Evolutionary conservation across 2,888 invertebrate species (phyloP), one percentile per base, ranked within the genome.

Genomic region (Athalia circularis): DNA sequence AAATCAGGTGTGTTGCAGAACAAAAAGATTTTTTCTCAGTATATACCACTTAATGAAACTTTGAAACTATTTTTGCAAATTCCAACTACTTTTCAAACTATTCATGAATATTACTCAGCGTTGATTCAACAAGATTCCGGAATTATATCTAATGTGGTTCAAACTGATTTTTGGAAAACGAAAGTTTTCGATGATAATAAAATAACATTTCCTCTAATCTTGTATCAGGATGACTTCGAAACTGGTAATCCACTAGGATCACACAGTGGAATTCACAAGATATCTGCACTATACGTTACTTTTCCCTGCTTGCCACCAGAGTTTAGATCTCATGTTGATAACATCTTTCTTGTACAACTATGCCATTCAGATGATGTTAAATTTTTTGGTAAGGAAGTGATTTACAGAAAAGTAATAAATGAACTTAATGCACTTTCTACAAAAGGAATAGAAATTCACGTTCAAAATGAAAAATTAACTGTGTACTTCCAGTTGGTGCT

Each of bases 201-300:
- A 6, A 5, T 47, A 5, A 65, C 65, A 13, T 65, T 65, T 9
- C 65, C 65, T 47, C 47, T 65, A 47, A 65, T 65, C 11, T 65
- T 65, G 47, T 47, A 65, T 65, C 65, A 0, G 65, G 65, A 47
- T 47, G n/a, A n/a, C n/a, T n/a, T n/a, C n/a, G n/a, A n/a, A n/a
- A n/a, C n/a, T n/a, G n/a, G n/a, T n/a, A n/a, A 65, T 45, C 65
- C 65, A 9, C 47, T 65, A 45, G 65, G 65, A n/a, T 65, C 65
- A 13, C 65, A 65, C 47, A 65, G 65, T 65, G 65, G 65, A 65
- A 47, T 65, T 48, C 65, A 65, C 13, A 65, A 65, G n/a, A 65
- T 65, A 13, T 65, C 47, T 13, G 65, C 48, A n/a, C 65, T 65
- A 7, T 65, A 65, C 47, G 45, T 48, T 48, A 65, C 48, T 45